phyloP scores from a whole-genome alignment of 2,888 invertebrate species.

The Melinaea marsaeus region DNA sequence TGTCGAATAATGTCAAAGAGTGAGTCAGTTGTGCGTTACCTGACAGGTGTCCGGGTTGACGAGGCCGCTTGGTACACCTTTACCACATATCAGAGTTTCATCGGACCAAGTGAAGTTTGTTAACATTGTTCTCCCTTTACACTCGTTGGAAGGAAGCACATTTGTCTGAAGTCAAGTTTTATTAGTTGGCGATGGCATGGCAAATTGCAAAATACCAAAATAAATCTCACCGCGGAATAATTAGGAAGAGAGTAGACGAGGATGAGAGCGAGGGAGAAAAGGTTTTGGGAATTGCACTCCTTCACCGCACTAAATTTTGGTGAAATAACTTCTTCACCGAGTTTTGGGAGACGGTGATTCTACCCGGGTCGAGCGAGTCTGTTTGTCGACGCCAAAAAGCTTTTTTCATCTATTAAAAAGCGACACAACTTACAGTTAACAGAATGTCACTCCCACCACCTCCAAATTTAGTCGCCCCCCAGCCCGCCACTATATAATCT shows the following conservation, averaged over 20 bases:
- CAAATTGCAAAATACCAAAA: neutral
- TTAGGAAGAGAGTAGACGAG: too few relatives aligned
- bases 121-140: neutral
- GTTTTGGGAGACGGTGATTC: too few relatives aligned
- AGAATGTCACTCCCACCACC: constrained; percentile 13
- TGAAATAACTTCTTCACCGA: too few relatives aligned
- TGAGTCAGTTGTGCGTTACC: neutral
- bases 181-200: neutral
- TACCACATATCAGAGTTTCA: constrained; percentile 15
- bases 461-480: constrained; percentile 21
- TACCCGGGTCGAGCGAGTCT: neutral
- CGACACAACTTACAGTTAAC: constrained; percentile 18
- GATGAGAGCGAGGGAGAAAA: too few relatives aligned
- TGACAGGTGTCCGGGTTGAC: constrained; percentile 7
- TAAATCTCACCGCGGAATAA: too few relatives aligned
- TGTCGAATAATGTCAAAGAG: too few relatives aligned
- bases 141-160: constrained; percentile 1
- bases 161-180: neutral
- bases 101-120: constrained; percentile 11
- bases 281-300: too few relatives aligned
- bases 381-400: neutral
- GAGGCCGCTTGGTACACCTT: neutral
- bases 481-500: constrained; percentile 20
- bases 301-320: too few relatives aligned
- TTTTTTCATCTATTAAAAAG: too few relatives aligned